These are phyloP conservation scores for Indicator maculatus DNA, from an alignment of 2,113 vertebrate genomes.

Conservation along the genomic window DNA sequence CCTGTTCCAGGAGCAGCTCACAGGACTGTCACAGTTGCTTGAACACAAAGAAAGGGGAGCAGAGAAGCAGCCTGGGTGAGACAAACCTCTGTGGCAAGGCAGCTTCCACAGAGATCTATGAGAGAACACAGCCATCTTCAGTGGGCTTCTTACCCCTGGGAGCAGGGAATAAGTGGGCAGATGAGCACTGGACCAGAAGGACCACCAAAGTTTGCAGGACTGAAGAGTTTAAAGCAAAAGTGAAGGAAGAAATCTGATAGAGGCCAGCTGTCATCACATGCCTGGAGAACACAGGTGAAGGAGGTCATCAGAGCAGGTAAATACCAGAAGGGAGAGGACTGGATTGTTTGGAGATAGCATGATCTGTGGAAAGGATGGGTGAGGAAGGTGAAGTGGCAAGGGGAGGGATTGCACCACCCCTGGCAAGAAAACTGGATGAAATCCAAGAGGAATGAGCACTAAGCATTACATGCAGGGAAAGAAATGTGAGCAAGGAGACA, in stretches of 20 bases:
- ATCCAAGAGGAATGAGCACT: background rate
- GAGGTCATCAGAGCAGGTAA: background rate
- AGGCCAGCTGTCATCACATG: background rate
- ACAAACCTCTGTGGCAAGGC: too few relatives aligned
- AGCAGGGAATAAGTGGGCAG: background rate
- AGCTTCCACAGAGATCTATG: too few relatives aligned
- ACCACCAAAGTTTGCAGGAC: background rate
- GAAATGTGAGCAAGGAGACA: background rate
- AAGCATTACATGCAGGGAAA: background rate
- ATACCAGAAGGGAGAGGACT: background rate
- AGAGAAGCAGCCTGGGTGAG: too few relatives aligned
- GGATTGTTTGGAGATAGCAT: background rate
- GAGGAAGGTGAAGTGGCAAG: background rate
- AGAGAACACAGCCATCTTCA: background rate
- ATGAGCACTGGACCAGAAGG: background rate
- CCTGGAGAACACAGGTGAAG: background rate
- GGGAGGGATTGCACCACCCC: background rate
- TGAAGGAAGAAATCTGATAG: background rate
- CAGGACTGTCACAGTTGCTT: too few relatives aligned
- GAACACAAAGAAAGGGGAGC: too few relatives aligned
- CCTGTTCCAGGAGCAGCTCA: too few relatives aligned
- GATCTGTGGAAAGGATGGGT: background rate
- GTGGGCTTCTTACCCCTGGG: fast-evolving
- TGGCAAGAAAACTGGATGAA: background rate
- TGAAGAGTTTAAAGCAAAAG: background rate